Evolutionary conservation across 2,797 vertebrate species (phyloP).

Genomic region (Spondyliosoma cantharus): DNA sequence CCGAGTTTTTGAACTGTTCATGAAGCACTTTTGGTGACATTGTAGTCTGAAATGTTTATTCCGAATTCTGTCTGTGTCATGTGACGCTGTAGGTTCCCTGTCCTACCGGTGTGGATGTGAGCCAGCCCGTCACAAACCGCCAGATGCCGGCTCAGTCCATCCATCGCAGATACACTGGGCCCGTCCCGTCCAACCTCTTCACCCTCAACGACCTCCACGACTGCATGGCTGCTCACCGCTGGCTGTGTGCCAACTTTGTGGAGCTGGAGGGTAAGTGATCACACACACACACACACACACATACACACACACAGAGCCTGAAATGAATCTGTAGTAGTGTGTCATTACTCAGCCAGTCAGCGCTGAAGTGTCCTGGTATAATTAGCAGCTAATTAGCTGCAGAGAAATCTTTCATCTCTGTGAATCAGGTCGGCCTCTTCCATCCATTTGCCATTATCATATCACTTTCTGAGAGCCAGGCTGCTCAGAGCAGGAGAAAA

Average conservation of each 20-base stretch:
- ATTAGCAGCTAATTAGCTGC: conserved; percentile 89
- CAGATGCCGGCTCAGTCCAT: conserved; percentile 58
- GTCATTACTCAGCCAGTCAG: conserved; percentile 74
- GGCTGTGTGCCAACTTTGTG: conserved; percentile 84
- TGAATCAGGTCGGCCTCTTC: conserved; percentile 85
- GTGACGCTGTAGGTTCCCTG: conserved; percentile 80
- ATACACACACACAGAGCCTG: conserved; percentile 33
- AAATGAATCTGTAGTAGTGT: conserved; percentile 58
- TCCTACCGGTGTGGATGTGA: conserved; percentile 79
- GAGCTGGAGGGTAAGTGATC: conserved; percentile 80
- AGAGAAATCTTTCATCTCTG: conserved; percentile 88
- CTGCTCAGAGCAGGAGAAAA: conserved; percentile 77
- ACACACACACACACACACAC: conserved; percentile 10
- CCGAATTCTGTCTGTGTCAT: not conserved
- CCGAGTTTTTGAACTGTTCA: not conserved
- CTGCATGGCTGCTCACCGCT: conserved; percentile 80
- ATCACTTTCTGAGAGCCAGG: conserved; percentile 84
- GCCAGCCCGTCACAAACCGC: conserved; percentile 61
- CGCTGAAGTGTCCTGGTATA: conserved; percentile 82
- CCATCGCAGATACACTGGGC: conserved; percentile 56
- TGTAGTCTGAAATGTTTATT: not conserved
- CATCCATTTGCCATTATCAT: conserved; percentile 87
- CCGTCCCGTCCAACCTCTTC: conserved; percentile 89
- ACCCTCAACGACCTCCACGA: conserved; percentile 87
- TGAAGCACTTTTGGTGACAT: not conserved